Conservation (phyloP, 30 jellyfish, hydroid and myxozoan genomes). For the Clytia hemisphaerica region DNA sequence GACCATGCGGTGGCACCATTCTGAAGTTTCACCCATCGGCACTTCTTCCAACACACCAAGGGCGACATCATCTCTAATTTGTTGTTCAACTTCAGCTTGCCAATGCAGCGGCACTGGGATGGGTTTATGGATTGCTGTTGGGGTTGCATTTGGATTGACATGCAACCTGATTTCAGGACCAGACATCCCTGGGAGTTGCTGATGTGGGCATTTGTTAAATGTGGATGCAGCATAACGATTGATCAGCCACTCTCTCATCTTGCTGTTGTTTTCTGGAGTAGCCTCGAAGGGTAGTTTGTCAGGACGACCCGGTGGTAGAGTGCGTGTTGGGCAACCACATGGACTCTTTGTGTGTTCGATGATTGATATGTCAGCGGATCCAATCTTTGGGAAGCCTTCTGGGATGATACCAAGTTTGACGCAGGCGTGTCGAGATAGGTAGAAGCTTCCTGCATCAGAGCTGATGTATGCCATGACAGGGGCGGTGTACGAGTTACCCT, state of each 20-base stretch:
- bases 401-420: no score
- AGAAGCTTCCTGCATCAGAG: no score
- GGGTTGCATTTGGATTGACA: not conserved
- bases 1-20: not conserved
- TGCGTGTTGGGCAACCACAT: constrained; percentile 2
- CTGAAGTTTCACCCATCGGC: not conserved
- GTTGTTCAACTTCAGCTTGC: not conserved
- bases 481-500: no score
- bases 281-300: not conserved
- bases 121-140: not conserved
- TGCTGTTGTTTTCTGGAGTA: not conserved
- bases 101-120: constrained; percentile 15
- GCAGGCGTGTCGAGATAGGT: no score
- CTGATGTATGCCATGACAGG: no score
- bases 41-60: not conserved
- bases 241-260: not conserved
- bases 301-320: not conserved
- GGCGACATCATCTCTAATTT: not conserved
- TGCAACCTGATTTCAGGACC: not conserved
- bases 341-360: no score
- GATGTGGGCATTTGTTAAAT: constrained; percentile 8
- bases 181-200: no score
- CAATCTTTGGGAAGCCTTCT: no score
- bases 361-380: no score
- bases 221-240: not conserved